Conservation (phyloP, 2,888 invertebrate genomes). For the Chrysopilus asiliformis region DNA sequence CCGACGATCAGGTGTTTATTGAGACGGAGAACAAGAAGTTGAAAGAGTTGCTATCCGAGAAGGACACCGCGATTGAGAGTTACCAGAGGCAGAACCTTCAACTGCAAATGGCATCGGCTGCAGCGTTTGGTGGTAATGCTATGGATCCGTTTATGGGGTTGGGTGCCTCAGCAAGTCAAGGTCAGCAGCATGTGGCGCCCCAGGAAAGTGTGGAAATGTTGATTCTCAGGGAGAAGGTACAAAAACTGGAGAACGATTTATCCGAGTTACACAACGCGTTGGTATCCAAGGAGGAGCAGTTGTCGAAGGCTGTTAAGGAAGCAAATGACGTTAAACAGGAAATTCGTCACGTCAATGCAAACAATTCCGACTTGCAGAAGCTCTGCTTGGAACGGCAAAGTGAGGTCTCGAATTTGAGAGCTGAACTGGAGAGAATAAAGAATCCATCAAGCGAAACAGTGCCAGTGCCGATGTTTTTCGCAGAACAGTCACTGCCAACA, state of each 20-base stretch:
- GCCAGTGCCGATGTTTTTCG: conserved; percentile 17
- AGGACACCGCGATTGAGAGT: conserved; percentile 38
- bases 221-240: conserved; percentile 1
- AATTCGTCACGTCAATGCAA: neutral
- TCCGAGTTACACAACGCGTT: neutral
- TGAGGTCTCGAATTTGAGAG: conserved; percentile 18
- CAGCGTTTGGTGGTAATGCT: neutral
- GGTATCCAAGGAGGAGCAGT: conserved; percentile 6
- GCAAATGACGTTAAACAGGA: neutral
- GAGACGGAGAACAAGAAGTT: conserved; percentile 45
- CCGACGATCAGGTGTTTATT: conserved; percentile 35
- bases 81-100: conserved; percentile 32
- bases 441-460: conserved; percentile 15
- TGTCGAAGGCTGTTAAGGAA: conserved; percentile 1
- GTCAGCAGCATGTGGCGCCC: neutral
- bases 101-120: conserved; percentile 24
- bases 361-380: conserved; percentile 18
- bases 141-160: neutral
- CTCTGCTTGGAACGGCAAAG: conserved; percentile 17
- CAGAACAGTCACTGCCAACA: conserved; percentile 14
- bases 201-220: neutral
- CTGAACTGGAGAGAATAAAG: conserved; percentile 11
- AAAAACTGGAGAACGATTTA: conserved; percentile 7
- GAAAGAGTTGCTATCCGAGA: conserved; percentile 38
- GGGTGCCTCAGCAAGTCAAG: neutral